Evolutionary conservation across 2,113 vertebrate genomes (phyloP), one percentile per base, ranked within the genome.

Genomic region (Barnardius zonarius): DNA sequence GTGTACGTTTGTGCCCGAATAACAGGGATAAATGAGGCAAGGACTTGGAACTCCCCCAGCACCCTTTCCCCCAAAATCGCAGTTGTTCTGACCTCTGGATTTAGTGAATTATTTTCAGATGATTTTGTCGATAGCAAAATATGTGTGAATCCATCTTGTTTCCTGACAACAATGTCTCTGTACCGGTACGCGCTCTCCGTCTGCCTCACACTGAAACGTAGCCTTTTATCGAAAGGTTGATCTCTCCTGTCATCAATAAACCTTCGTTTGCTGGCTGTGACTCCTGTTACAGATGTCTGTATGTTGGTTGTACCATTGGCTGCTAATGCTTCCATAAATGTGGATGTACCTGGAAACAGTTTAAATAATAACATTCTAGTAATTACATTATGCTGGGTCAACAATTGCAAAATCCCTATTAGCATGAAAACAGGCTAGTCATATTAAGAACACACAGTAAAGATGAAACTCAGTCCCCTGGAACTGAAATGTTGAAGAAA

Each of bases 141-240:
- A 96, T 99, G 99, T 14, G 99, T 99, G 98, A 99, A 99, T 80
- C 99, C 99, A 17, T 99, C 99, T 57, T 99, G 99, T 67, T 99
- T 99, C 95, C 99, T 99, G 93, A 99, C 99, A 80, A 99, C 99
- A 57, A 99, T 99, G 97, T 99, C 99, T 66, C 99, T 98, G 97
- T 99, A 99, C 33, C 99, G 98, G 97, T 99, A 99, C 3, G 99
- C 99, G 11, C 99, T 99, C 97, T 99, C 99, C 0, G 99, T 99
- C 88, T 99, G 99, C 9, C 99, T 98, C 72, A 99, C 99, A 6
- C 99, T 99, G 98, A 99, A 99, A 24, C 99, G 97, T 59, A 99
- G 98, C 31, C 99, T 98, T 91, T 99, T 99, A 96, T 99, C 99
- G 16, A 99, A 99, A 46, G 98, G 98, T 2, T 98, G 98, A 68